Percentiles rank a stretch among this genome's conserved stretches.
phyloP scores from a whole-genome alignment of 1,140 invertebrate species.

The Lepidostoma basale region DNA sequence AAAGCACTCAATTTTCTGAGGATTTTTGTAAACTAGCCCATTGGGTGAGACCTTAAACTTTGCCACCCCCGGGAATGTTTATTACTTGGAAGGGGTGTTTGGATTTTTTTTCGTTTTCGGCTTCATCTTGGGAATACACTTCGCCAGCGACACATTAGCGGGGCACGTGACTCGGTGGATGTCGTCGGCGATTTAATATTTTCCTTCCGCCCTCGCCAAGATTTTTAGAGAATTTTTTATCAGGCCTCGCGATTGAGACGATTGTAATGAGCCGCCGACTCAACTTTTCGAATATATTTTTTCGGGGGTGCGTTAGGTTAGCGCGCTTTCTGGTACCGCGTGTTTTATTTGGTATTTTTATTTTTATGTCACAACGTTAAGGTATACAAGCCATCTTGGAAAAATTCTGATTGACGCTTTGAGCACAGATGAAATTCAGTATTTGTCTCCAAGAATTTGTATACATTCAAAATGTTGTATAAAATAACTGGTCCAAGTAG shows the following conservation, averaged over 20 bases:
- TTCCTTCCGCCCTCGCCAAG: neutral
- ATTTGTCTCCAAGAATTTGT: no score
- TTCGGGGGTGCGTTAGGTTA: no score
- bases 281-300: neutral
- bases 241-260: neutral
- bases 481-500: no score
- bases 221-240: neutral
- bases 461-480: no score
- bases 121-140: constrained; percentile 27
- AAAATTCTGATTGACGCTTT: no score
- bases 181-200: neutral
- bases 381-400: no score
- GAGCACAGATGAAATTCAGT: no score
- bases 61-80: neutral
- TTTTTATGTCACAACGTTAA: no score
- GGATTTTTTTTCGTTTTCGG: neutral
- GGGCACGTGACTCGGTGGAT: neutral
- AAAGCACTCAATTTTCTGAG: no score
- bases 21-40: no score
- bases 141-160: constrained; percentile 17
- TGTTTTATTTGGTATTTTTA: no score
- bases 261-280: neutral
- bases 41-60: constrained; percentile 18
- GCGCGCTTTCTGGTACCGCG: no score
- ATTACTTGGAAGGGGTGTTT: constrained; percentile 6